phyloP scores from a whole-genome alignment of 2,797 vertebrate species.

The Astyanax mexicanus region DNA sequence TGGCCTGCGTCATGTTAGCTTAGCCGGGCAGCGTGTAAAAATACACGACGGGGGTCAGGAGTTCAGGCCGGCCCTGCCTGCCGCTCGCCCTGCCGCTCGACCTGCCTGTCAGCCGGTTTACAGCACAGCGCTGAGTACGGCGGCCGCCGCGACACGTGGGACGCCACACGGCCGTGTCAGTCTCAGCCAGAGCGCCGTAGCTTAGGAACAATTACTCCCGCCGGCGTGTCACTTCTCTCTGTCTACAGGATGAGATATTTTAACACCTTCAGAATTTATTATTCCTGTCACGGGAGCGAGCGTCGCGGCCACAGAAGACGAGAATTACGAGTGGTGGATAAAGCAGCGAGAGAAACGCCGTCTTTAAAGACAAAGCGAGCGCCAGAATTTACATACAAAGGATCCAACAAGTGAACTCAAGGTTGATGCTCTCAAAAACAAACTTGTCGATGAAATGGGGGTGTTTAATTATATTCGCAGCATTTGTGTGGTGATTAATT shows the following conservation, averaged over 20 bases:
- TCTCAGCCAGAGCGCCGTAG: neutral
- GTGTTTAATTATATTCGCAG: no score
- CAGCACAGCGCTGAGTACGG: slow-evolving; percentile 27
- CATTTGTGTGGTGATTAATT: no score
- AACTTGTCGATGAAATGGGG: neutral
- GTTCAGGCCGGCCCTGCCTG: slow-evolving; percentile 67
- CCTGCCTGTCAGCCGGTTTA: slow-evolving; percentile 75
- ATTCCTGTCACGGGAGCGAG: slow-evolving; percentile 4
- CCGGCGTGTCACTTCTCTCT: neutral
- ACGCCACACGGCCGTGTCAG: neutral
- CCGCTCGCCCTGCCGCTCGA: slow-evolving; percentile 67
- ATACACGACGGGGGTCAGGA: slow-evolving; percentile 72
- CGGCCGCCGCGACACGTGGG: neutral
- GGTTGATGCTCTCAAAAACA: neutral
- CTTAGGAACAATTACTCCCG: neutral
- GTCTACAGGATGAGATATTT: slow-evolving; percentile 35
- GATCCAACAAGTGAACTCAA: neutral
- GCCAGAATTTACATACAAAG: slow-evolving; percentile 25
- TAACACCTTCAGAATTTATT: slow-evolving; percentile 22
- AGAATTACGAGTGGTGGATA: neutral
- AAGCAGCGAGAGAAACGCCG: neutral
- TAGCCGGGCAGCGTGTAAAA: slow-evolving; percentile 66
- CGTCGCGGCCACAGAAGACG: neutral
- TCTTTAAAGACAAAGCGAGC: neutral
- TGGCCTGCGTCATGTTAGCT: slow-evolving; percentile 68